Conservation (phyloP, 1,140 invertebrate genomes). For the Cepaea nemoralis region DNA sequence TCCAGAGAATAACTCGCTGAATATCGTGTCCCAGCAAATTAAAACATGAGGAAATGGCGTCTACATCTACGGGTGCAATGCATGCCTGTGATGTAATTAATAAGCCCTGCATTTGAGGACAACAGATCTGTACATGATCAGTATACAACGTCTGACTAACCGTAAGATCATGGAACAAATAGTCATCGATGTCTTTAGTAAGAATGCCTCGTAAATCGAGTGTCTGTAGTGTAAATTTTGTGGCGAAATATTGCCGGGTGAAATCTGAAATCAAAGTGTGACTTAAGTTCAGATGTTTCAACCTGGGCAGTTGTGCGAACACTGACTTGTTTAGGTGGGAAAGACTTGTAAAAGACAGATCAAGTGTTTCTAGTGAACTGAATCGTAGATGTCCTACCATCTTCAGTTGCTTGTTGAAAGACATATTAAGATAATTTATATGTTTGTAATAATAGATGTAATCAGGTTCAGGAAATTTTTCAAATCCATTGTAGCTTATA, state of each 20-base stretch:
- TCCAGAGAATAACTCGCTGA: constrained; percentile 54
- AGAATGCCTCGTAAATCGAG: not conserved
- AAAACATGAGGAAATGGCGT: constrained; percentile 55
- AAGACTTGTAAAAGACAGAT: not conserved
- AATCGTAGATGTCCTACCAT: not conserved
- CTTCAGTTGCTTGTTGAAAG: not conserved
- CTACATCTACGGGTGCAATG: constrained; percentile 40
- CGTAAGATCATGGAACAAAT: not conserved
- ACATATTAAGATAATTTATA: not conserved
- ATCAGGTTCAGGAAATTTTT: not conserved
- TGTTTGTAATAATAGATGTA: not conserved
- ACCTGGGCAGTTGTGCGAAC: not conserved
- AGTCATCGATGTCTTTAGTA: no score
- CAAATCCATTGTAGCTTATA: not conserved
- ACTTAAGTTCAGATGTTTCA: not conserved
- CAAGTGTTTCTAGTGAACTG: not conserved
- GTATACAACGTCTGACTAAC: constrained; percentile 29
- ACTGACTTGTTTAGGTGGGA: not conserved
- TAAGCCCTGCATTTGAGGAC: constrained; percentile 36
- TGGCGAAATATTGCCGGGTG: not conserved
- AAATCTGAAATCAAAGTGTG: not conserved
- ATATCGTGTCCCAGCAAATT: constrained; percentile 50
- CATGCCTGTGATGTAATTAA: constrained; percentile 46
- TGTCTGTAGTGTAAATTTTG: not conserved
- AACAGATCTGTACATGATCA: constrained; percentile 54